A percentile compares a stretch with the other conserved stretches of the same genome.
These are phyloP conservation scores for Amphiura filiformis DNA, from an alignment of 35 echinoderm and acorn worm species.

Conservation along the genomic window DNA sequence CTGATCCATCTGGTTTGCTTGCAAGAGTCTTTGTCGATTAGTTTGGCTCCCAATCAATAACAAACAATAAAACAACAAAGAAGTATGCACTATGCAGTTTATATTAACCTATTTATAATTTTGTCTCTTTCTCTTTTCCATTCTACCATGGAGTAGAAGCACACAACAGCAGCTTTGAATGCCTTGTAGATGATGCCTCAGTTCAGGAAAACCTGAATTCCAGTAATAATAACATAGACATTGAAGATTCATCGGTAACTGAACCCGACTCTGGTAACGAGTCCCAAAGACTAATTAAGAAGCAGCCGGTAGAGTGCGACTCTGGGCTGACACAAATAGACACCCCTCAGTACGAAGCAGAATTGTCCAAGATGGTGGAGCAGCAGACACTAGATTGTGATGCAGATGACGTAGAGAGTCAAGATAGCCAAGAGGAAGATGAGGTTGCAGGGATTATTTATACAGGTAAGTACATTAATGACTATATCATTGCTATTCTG, in stretches of 20 bases:
- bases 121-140: neutral
- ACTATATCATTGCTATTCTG: too few species aligned
- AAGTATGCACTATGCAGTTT: too few species aligned
- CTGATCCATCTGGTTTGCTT: too few species aligned
- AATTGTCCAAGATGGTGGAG: constrained; percentile 42
- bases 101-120: neutral
- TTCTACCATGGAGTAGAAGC: neutral
- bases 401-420: neutral
- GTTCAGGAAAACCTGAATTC: neutral
- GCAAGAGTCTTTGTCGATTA: neutral
- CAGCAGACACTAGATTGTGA: constrained; percentile 29
- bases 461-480: constrained; percentile 9
- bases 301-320: constrained; percentile 22
- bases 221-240: constrained; percentile 35
- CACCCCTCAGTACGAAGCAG: constrained; percentile 51
- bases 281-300: neutral
- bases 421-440: too few species aligned
- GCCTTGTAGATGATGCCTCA: neutral
- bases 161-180: neutral
- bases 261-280: neutral
- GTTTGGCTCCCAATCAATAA: neutral
- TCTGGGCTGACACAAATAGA: constrained; percentile 23
- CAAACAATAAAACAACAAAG: neutral
- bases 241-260: neutral
- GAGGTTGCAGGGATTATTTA: neutral